Conservation (phyloP, 37 sponge, comb jelly and placozoan genomes). For the Ephydatia muelleri region DNA sequence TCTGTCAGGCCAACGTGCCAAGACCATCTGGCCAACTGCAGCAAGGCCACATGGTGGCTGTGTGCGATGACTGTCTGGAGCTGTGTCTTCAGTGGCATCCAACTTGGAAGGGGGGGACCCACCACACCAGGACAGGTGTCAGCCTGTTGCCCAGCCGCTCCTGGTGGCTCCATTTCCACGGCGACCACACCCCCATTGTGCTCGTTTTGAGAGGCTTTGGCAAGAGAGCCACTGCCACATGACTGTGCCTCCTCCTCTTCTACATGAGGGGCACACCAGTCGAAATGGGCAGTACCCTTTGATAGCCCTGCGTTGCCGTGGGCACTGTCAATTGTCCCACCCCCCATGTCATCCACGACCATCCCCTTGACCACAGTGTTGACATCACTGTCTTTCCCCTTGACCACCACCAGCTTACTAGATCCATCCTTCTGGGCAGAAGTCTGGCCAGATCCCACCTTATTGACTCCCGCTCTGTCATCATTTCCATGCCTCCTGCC, state of each 20-base stretch:
- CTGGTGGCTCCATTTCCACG: background rate
- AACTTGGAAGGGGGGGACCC: background rate
- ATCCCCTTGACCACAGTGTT: background rate
- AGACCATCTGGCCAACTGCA: slow-evolving; percentile 23
- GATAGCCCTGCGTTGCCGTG: background rate
- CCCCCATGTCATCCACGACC: background rate
- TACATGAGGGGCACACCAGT: too few relatives aligned
- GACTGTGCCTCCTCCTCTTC: too few relatives aligned
- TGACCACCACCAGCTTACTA: too few relatives aligned
- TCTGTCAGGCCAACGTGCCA: slow-evolving; percentile 70
- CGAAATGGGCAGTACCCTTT: too few relatives aligned
- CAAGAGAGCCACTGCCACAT: background rate
- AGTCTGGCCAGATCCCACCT: too few relatives aligned
- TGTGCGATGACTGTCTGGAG: background rate
- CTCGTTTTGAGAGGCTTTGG: background rate
- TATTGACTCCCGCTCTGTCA: too few relatives aligned
- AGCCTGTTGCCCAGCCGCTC: background rate
- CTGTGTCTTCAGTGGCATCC: background rate
- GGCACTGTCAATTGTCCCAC: background rate
- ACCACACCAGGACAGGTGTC: background rate
- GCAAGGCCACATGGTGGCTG: background rate
- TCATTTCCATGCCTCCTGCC: background rate
- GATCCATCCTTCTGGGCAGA: too few relatives aligned
- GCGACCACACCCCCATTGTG: background rate
- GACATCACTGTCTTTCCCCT: background rate